Evolutionary conservation across 2,888 invertebrate genomes (phyloP).

Genomic region (Cheilosia vulpina): DNA sequence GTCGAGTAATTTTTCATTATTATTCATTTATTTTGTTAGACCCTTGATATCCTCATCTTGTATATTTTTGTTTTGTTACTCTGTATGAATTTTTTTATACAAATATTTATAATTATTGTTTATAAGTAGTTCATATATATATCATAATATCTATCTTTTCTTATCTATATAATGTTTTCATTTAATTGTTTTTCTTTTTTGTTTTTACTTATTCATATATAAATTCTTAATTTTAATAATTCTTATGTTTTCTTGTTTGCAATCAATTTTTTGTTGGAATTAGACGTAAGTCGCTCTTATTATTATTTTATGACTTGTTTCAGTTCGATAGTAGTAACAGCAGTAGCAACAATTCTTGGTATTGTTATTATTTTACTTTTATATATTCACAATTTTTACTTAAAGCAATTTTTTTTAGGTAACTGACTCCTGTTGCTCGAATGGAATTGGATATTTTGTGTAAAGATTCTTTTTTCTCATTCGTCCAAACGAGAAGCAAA

Average conservation of each 20-base stretch:
- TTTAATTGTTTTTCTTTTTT: constrained; percentile 29
- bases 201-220: constrained; percentile 63
- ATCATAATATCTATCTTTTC: constrained; percentile 74
- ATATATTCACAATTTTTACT: constrained; percentile 71
- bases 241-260: constrained; percentile 21
- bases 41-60: constrained; percentile 84
- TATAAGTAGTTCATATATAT: constrained; percentile 75
- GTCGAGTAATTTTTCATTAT: constrained; percentile 80
- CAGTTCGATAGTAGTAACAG: constrained; percentile 74
- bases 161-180: constrained; percentile 59
- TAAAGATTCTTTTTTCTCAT: constrained; percentile 22
- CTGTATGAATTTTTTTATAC: constrained; percentile 77
- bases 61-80: constrained; percentile 78
- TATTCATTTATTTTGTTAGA: constrained; percentile 83
- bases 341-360: constrained; percentile 61
- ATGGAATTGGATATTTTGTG: constrained; percentile 56
- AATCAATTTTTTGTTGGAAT: constrained; percentile 55
- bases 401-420: constrained; percentile 78
- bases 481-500: constrained; percentile 59
- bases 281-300: constrained; percentile 74
- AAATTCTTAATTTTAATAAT: constrained; percentile 73
- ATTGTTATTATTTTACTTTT: constrained; percentile 23
- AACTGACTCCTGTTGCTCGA: constrained; percentile 83
- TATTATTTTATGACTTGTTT: constrained; percentile 70
- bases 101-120: constrained; percentile 76